Evolutionary conservation across 2,113 vertebrate species (phyloP).

Genomic region (Lycocorax pyrrhopterus): DNA sequence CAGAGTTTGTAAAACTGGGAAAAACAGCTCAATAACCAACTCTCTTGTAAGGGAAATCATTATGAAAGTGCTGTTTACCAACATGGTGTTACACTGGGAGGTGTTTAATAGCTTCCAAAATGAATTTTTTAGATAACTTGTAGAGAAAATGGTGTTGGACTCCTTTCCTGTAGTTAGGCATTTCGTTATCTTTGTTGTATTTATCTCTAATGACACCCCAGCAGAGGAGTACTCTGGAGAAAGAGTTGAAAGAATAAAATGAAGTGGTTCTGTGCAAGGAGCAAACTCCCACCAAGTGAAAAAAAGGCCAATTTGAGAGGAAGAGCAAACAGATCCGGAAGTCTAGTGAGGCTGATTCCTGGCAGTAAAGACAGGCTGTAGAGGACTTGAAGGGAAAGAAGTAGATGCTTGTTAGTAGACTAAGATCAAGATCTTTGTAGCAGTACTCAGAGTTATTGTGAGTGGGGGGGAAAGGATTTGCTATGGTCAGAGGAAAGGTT

Average conservation of each 20-base stretch:
- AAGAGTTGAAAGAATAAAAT: neutral
- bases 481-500: neutral
- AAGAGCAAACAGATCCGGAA: neutral
- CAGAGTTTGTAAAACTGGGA: neutral
- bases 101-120: neutral
- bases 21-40: neutral
- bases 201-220: neutral
- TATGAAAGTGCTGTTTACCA: neutral
- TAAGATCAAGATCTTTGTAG: neutral
- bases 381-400: neutral
- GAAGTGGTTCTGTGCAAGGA: neutral
- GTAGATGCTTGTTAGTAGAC: neutral
- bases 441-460: neutral
- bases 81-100: neutral
- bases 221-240: neutral
- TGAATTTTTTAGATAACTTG: neutral
- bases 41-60: neutral
- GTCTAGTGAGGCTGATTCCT: neutral
- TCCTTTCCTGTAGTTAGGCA: neutral
- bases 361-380: neutral
- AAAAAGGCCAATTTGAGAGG: neutral
- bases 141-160: neutral
- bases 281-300: neutral
- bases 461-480: neutral
- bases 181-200: neutral